A percentile compares a stretch with the other conserved stretches of the same genome.
phyloP scores from a whole-genome alignment of 2,113 vertebrate genomes.

The Gadus macrocephalus region DNA sequence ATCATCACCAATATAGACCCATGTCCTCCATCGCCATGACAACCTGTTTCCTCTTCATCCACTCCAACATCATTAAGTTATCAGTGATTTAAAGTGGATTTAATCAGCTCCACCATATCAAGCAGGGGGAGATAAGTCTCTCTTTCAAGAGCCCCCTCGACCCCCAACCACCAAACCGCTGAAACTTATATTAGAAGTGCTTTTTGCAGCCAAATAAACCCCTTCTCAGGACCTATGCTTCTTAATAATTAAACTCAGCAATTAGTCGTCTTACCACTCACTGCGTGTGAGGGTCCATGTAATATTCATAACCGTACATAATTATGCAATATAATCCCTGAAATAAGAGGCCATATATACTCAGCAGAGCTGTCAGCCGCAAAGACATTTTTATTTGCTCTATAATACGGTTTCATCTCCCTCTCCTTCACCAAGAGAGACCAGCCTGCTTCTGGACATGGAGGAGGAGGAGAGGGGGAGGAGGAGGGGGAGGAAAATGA shows the following conservation, averaged over 20 bases:
- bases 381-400: constrained; percentile 76
- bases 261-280: constrained; percentile 75
- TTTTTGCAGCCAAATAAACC: constrained; percentile 58
- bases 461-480: no score
- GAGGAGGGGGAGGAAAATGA: no score
- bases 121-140: constrained; percentile 77
- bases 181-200: constrained; percentile 83
- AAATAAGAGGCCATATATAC: constrained; percentile 70
- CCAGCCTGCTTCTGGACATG: constrained; percentile 41
- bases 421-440: constrained; percentile 35
- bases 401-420: constrained; percentile 69
- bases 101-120: constrained; percentile 81
- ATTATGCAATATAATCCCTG: constrained; percentile 74
- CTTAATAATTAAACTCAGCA: constrained; percentile 83
- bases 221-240: constrained; percentile 72
- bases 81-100: constrained; percentile 77
- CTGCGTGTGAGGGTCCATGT: constrained; percentile 70
- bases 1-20: constrained; percentile 42
- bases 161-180: constrained; percentile 78
- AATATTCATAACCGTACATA: constrained; percentile 78
- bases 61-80: constrained; percentile 71
- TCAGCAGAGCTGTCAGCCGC: constrained; percentile 64
- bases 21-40: constrained; percentile 42
- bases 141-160: constrained; percentile 72
- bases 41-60: constrained; percentile 50